phyloP scores from a whole-genome alignment of 2,113 vertebrate species.

The Alligator mississippiensis region DNA sequence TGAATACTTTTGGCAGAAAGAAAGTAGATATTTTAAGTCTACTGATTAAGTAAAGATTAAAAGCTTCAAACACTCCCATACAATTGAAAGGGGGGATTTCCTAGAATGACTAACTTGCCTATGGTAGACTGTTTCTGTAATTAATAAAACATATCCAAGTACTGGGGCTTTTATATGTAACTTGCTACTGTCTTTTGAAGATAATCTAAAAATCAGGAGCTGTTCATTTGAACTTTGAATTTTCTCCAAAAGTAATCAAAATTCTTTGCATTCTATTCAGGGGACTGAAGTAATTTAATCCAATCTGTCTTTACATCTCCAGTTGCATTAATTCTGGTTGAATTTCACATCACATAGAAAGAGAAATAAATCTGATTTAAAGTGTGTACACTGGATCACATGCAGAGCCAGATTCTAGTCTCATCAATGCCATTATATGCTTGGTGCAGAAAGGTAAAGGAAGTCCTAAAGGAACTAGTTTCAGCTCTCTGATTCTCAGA shows the following conservation, averaged over 20 bases:
- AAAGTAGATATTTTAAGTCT: background rate
- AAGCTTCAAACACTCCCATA: background rate
- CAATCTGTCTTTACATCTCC: background rate
- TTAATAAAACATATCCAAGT: background rate
- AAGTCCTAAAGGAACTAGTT: background rate
- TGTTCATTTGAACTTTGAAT: background rate
- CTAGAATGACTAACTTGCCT: background rate
- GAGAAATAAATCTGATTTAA: background rate
- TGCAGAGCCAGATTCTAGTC: background rate
- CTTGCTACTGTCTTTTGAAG: background rate
- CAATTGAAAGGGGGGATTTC: background rate
- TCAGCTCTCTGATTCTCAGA: background rate
- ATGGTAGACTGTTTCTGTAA: background rate
- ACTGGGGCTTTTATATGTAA: background rate
- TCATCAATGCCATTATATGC: background rate
- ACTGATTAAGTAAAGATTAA: background rate
- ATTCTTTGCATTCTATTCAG: background rate
- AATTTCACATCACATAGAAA: background rate
- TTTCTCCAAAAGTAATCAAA: constrained; percentile 3
- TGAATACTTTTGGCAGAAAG: background rate
- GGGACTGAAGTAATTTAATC: background rate
- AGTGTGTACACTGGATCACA: background rate
- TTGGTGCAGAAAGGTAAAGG: background rate
- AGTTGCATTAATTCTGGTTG: background rate
- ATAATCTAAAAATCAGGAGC: background rate